These are phyloP conservation scores for Lissonota sp. DNA, from an alignment of 2,888 invertebrate genomes.

Conservation along the genomic window DNA sequence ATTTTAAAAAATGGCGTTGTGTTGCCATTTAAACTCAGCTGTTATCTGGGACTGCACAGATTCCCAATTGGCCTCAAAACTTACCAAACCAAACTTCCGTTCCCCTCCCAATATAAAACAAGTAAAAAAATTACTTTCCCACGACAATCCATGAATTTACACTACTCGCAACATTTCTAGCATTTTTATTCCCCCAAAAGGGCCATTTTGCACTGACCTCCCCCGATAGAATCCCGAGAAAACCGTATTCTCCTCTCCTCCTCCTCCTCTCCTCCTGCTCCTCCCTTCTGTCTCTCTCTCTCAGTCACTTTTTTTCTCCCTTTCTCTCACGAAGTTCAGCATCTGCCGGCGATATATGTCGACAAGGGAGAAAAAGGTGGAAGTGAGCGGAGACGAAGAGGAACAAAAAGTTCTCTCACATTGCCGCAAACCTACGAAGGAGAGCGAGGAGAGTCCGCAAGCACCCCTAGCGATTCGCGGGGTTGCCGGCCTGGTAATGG, in stretches of 20 bases:
- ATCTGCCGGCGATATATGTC: conserved; percentile 62
- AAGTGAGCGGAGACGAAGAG: conserved; percentile 45
- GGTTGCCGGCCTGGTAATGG: conserved; percentile 66
- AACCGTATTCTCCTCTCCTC: conserved; percentile 49
- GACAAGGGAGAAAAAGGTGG: conserved; percentile 30
- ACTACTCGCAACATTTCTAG: no score
- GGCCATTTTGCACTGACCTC: no score
- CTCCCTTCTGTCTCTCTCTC: background rate
- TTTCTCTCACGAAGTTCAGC: conserved; percentile 63
- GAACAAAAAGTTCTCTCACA: conserved; percentile 69
- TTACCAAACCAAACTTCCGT: no score
- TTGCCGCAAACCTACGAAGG: conserved; percentile 58
- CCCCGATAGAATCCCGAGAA: conserved; percentile 25
- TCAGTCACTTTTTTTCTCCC: conserved; percentile 34
- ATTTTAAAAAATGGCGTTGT: no score
- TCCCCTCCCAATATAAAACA: no score
- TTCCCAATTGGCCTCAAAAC: no score
- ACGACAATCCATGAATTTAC: no score
- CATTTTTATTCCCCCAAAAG: no score
- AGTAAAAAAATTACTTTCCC: no score
- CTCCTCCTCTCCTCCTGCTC: conserved; percentile 31
- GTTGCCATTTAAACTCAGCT: no score
- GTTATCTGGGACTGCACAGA: no score
- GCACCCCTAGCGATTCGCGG: conserved; percentile 47
- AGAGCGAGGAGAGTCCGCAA: conserved; percentile 48